Evolutionary conservation across 2,113 vertebrate genomes (phyloP).

Genomic region (Brachionichthys hirsutus): DNA sequence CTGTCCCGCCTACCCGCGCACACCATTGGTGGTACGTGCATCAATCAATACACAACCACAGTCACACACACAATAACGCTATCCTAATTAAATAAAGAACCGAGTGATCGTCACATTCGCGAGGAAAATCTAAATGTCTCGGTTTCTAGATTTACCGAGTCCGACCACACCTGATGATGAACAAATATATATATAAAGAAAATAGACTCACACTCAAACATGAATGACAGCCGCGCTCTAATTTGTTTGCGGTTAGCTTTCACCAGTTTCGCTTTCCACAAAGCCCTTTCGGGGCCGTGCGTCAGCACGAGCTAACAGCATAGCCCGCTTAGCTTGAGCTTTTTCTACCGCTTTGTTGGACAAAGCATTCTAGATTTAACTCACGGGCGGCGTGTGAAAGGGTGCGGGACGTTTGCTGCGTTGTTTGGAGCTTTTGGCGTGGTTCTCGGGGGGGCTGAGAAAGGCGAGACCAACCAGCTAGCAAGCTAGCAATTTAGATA

Average conservation of each 20-base stretch:
- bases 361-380: neutral
- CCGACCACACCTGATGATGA: no score
- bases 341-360: neutral
- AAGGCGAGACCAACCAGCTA: slow-evolving; percentile 54
- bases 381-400: neutral
- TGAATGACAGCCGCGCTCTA: no score
- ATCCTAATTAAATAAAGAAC: neutral
- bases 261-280: neutral
- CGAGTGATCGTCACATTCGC: no score
- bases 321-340: no score
- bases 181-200: no score
- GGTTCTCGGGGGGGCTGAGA: slow-evolving; percentile 42
- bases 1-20: slow-evolving; percentile 1
- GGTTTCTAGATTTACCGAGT: no score
- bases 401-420: slow-evolving; percentile 6
- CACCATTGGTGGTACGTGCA: neutral
- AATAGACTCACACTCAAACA: no score
- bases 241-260: no score
- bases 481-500: slow-evolving; percentile 42
- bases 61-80: neutral
- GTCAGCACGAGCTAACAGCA: neutral
- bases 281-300: neutral
- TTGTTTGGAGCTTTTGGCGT: slow-evolving; percentile 21
- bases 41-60: slow-evolving; percentile 8
- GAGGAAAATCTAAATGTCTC: no score